These are phyloP conservation scores for Tuta absoluta DNA, from an alignment of 2,888 invertebrate genomes.

Conservation along the genomic window DNA sequence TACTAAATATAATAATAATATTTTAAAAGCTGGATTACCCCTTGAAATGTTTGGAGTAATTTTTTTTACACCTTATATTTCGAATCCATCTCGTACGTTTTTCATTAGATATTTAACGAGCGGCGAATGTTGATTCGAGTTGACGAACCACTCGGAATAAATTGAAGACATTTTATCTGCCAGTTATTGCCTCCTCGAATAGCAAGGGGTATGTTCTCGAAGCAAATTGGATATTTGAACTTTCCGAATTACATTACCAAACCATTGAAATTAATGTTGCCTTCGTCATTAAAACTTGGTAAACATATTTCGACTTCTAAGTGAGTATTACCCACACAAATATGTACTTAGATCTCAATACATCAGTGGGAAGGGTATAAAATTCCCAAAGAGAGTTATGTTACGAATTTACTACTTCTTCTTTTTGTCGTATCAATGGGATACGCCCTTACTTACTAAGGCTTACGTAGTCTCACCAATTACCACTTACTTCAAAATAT, in stretches of 20 bases:
- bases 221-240: conserved; percentile 2
- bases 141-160: too few relatives aligned
- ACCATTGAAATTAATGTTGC: conserved; percentile 7
- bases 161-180: background rate
- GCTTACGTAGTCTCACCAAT: background rate
- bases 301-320: conserved; percentile 3
- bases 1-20: too few relatives aligned
- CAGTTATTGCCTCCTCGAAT: background rate
- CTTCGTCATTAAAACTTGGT: conserved; percentile 16
- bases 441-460: background rate
- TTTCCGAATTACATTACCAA: conserved; percentile 10
- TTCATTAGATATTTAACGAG: too few relatives aligned
- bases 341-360: conserved; percentile 5
- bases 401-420: background rate
- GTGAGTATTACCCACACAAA: background rate
- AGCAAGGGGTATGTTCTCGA: background rate
- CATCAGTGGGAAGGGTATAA: conserved; percentile 5
- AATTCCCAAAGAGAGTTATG: conserved; percentile 1
- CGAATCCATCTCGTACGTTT: too few relatives aligned
- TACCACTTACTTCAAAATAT: background rate
- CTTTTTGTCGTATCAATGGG: background rate
- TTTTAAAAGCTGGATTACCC: too few relatives aligned
- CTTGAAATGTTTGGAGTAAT: too few relatives aligned
- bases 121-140: too few relatives aligned
- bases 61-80: too few relatives aligned